Evolutionary conservation across 2,113 vertebrate genomes (phyloP).

Genomic region (Clupea harengus): DNA sequence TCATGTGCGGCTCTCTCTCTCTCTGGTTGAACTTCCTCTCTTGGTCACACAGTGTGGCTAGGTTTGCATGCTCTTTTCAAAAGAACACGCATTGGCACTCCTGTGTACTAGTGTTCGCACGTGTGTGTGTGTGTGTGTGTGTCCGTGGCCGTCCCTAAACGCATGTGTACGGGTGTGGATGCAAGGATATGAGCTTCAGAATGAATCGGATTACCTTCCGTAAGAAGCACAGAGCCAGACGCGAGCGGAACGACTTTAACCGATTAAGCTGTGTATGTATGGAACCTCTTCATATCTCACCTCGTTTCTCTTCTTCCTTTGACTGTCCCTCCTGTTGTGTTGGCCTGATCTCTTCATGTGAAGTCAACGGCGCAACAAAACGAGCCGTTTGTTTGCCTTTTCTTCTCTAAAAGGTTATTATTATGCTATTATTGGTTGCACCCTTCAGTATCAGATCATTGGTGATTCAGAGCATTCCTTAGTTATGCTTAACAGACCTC

Average conservation of each 20-base stretch:
- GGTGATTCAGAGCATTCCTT: too few species aligned
- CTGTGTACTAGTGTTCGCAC: slow-evolving; percentile 9
- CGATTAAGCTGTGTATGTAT: slow-evolving; percentile 90
- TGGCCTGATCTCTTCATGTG: too few species aligned
- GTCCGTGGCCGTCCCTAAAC: not conserved
- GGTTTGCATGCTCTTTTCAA: slow-evolving; percentile 43
- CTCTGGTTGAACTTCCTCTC: slow-evolving; percentile 63
- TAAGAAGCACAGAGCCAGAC: slow-evolving; percentile 79
- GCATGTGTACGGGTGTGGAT: not conserved
- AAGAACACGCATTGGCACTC: slow-evolving; percentile 8
- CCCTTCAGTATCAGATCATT: too few species aligned
- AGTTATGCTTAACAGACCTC: too few species aligned
- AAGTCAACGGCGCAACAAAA: too few species aligned
- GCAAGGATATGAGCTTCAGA: slow-evolving; percentile 5
- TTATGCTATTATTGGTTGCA: too few species aligned
- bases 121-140: not conserved
- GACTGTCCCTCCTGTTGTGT: not conserved
- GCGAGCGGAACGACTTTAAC: slow-evolving; percentile 74
- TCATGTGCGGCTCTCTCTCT: slow-evolving; percentile 27
- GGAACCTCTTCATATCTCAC: not conserved
- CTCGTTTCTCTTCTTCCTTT: not conserved
- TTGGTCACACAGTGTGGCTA: slow-evolving; percentile 47
- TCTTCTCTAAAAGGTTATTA: too few species aligned
- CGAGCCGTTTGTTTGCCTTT: too few species aligned
- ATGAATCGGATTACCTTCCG: slow-evolving; percentile 90